phyloP scores from a whole-genome alignment of 2,113 vertebrate genomes.

The Strigops habroptila region DNA sequence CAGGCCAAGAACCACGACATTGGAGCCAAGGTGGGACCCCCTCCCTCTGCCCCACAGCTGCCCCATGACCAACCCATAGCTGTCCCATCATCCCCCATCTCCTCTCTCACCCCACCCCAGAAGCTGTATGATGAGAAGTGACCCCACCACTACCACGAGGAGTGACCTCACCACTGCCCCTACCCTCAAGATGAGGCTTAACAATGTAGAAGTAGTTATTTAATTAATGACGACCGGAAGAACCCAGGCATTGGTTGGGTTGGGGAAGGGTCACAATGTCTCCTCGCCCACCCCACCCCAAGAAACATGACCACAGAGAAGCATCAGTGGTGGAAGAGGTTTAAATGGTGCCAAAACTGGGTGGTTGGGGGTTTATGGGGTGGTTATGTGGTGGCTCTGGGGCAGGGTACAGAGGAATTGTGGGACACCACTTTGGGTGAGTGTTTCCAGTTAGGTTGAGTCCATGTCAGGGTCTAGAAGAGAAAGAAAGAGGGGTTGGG shows the following conservation, averaged over 20 bases:
- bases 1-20: neutral
- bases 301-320: neutral
- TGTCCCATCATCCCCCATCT: neutral
- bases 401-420: neutral
- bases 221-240: neutral
- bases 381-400: neutral
- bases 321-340: neutral
- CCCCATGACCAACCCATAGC: neutral
- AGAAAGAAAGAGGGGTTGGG: neutral
- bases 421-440: neutral
- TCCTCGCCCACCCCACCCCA: neutral
- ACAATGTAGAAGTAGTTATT: neutral
- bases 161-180: neutral
- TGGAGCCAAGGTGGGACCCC: neutral
- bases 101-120: neutral
- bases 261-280: neutral
- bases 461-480: neutral
- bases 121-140: neutral
- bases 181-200: neutral
- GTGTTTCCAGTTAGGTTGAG: neutral
- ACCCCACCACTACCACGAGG: neutral
- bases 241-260: neutral
- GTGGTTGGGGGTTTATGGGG: neutral
- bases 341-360: neutral
- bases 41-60: neutral